Percentiles rank a stretch among this genome's conserved stretches.
These are phyloP conservation scores for Threskiornis aethiopicus DNA, from an alignment of 2,797 vertebrate species.

Conservation along the genomic window DNA sequence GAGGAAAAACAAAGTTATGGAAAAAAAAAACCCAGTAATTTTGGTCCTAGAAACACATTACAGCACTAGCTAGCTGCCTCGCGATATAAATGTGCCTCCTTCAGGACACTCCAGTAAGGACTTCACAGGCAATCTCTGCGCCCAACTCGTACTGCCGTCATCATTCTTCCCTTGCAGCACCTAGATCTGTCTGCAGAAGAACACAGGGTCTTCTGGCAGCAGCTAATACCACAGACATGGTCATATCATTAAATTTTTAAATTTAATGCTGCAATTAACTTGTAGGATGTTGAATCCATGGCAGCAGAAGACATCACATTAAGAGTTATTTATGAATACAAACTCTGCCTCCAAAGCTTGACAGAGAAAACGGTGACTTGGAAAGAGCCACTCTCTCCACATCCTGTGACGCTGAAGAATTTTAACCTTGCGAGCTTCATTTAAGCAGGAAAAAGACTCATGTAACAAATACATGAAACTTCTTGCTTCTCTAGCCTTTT, in stretches of 20 bases:
- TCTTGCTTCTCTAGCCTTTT: background rate
- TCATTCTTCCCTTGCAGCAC: background rate
- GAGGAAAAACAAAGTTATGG: background rate
- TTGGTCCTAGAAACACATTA: background rate
- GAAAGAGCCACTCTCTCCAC: background rate
- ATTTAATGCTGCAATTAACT: background rate
- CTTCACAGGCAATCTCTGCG: background rate
- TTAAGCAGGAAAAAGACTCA: background rate
- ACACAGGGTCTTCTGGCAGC: background rate
- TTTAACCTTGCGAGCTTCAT: background rate
- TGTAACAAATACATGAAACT: background rate
- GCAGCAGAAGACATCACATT: background rate
- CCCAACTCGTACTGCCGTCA: background rate
- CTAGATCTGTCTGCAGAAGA: background rate
- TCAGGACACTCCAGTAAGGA: background rate
- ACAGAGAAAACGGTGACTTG: background rate
- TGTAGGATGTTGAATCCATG: background rate
- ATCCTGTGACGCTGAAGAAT: background rate
- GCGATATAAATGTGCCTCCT: fast-evolving
- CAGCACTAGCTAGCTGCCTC: background rate
- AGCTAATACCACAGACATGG: background rate
- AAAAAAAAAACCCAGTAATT: background rate
- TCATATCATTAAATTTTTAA: background rate
- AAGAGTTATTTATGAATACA: background rate
- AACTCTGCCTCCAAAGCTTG: background rate